Conservation (phyloP, 2,113 vertebrate genomes). For the Pterocles orientalis region DNA sequence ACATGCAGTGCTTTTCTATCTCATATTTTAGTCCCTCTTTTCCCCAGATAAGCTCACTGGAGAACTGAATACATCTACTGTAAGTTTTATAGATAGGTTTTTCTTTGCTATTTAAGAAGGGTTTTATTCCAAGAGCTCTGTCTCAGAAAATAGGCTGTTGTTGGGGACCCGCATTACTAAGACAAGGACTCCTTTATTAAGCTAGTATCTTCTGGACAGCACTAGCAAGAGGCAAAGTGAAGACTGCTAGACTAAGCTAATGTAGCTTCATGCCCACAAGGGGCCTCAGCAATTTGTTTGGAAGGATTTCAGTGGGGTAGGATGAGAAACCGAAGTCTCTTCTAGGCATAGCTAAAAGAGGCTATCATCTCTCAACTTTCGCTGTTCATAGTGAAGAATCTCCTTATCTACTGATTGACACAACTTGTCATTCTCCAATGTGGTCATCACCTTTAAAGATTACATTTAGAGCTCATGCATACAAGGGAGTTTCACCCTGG, state of each 20-base stretch:
- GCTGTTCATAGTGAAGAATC: background rate
- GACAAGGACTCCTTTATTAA: background rate
- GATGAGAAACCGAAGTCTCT: background rate
- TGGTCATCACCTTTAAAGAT: background rate
- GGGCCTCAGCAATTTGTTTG: background rate
- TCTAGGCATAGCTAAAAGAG: background rate
- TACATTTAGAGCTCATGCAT: background rate
- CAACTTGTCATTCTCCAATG: background rate
- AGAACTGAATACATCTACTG: background rate
- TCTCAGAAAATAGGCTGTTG: background rate
- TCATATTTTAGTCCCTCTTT: background rate
- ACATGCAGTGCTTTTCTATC: background rate
- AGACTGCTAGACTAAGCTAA: background rate
- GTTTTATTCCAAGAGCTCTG: background rate
- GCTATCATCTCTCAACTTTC: background rate
- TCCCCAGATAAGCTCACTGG: background rate
- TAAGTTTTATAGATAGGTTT: background rate
- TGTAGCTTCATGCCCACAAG: background rate
- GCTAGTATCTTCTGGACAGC: background rate
- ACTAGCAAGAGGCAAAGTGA: background rate
- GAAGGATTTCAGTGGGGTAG: background rate
- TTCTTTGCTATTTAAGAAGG: background rate
- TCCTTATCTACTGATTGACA: background rate
- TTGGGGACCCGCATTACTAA: background rate
- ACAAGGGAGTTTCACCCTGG: background rate